Conservation (phyloP, 2,113 vertebrate genomes). For the Polypterus bichir region DNA sequence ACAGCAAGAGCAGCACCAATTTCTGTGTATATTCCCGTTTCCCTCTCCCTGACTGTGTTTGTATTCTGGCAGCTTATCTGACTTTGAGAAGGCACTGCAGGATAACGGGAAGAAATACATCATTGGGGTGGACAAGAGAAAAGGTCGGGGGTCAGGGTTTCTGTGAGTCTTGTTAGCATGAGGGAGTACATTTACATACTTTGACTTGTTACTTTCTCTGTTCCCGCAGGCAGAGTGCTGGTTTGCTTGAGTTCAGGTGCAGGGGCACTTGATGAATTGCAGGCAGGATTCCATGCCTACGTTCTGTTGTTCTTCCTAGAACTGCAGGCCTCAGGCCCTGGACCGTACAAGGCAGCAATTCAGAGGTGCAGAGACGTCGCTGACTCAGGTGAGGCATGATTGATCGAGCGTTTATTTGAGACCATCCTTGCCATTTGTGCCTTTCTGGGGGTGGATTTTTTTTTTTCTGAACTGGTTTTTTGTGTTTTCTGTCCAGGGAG, state of each 20-base stretch:
- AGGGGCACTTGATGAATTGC: conserved; percentile 45
- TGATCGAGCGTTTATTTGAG: no score
- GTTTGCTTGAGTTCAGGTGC: conserved; percentile 52
- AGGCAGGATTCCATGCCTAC: conserved; percentile 52
- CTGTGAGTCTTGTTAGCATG: no score
- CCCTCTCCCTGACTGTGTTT: neutral
- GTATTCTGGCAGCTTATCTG: conserved; percentile 36
- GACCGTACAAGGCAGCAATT: no score
- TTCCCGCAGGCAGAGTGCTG: conserved; percentile 36
- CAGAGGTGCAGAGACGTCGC: no score
- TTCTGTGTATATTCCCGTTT: neutral
- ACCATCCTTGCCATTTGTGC: no score
- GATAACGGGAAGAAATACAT: conserved; percentile 48
- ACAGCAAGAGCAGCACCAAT: no score
- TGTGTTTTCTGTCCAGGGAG: no score
- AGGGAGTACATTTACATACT: no score
- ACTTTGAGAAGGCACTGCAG: conserved; percentile 48
- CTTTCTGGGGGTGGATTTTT: neutral
- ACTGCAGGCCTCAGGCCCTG: no score
- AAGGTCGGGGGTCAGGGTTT: conserved; percentile 18
- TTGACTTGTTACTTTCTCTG: conserved; percentile 1
- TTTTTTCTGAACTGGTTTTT: no score
- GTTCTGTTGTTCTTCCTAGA: conserved; percentile 20
- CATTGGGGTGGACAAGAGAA: conserved; percentile 44
- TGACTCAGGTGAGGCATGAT: no score